Evolutionary conservation across 2,888 invertebrate species (phyloP), one percentile per base, ranked within the genome.

Genomic region (Penaeus monodon): DNA sequence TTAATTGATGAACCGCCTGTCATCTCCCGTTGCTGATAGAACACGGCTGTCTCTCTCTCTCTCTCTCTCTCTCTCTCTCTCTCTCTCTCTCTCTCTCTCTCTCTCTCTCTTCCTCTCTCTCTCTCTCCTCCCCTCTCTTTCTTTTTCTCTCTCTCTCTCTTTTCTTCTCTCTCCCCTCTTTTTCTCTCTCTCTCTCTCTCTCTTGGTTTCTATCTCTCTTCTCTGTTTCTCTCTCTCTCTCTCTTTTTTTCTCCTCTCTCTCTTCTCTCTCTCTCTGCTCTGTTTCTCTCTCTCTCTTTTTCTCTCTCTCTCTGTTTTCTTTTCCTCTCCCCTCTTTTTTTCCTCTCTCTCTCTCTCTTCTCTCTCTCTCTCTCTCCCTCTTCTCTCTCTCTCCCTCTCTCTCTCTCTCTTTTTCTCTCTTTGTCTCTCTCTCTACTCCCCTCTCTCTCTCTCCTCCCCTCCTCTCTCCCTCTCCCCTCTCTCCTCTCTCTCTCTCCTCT

Each of bases 51-150:
- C 76, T n/a, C 20, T 1, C 78, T 4, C 78, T 24, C 78, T 57
- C 78, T 57, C 78, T 78, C 78, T 78, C 78, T 78, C 78, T 78
- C 63, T 78, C 63, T 63, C 63, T 78, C 63, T 63, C 27, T 63
- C 78, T 78, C 78, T 63, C 63, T 78, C 78, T 63, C 63, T 78
- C 78, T 78, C 78, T 78, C 78, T 78, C 78, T 78, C 78, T 57
- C 57, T 78, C 78, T 77, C 57, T 78, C 78, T 78, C 78, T 78
- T 24, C 63, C 63, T 63, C 78, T 78, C 57, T 78, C 78, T 78
- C 78, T 78, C 57, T 49, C 57, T 57, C 63, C 29, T 27, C 22
- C 78, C 27, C 63, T n/a, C 63, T 27, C 63, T 29, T 27, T 2
- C 63, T 4, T 38, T 17, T 38, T 29, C 20, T 14, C 29, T n/a